Conservation (phyloP, 2,113 vertebrate genomes). For the Apteryx mantelli region DNA sequence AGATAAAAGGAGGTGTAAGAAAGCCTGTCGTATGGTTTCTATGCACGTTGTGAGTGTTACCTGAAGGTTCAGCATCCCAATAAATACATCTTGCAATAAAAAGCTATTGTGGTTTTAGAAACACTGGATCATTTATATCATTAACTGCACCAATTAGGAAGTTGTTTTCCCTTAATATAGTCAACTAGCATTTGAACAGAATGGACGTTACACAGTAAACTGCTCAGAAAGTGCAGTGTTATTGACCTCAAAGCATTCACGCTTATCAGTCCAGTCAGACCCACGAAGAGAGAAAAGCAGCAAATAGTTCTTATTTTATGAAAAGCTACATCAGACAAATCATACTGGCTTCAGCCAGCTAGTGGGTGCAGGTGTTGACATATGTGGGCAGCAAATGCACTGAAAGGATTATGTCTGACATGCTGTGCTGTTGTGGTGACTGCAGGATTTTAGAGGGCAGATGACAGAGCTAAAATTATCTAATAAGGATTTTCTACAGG, state of each 20-base stretch:
- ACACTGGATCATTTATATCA: background rate
- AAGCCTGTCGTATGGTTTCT: background rate
- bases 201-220: background rate
- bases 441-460: background rate
- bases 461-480: background rate
- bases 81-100: background rate
- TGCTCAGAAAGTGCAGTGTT: background rate
- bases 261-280: background rate
- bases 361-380: background rate
- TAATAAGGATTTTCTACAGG: background rate
- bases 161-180: background rate
- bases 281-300: background rate
- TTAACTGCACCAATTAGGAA: background rate
- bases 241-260: background rate
- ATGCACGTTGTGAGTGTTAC: background rate
- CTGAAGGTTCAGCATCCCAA: background rate
- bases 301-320: background rate
- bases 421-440: background rate
- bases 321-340: background rate
- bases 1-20: background rate
- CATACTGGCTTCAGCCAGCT: background rate
- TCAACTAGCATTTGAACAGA: background rate
- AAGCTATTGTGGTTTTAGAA: background rate
- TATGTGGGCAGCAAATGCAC: background rate
- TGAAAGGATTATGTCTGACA: background rate